Conservation (phyloP, 2,113 vertebrate genomes). For the Halichoerus grypus region DNA sequence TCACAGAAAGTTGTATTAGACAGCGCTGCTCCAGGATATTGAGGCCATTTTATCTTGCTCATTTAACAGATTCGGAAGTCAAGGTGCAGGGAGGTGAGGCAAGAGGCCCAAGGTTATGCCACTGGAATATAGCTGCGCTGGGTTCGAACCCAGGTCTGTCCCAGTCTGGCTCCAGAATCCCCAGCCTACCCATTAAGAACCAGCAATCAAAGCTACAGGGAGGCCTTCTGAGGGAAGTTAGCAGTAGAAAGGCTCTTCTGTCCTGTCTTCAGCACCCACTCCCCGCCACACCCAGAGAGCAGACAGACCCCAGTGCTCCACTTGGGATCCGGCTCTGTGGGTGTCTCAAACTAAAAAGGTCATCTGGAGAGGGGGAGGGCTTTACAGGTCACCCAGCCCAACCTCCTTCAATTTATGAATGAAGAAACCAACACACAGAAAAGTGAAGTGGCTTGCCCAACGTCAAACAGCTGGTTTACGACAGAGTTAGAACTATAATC, state of each 20-base stretch:
- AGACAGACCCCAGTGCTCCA: background rate
- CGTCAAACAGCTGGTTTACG: background rate
- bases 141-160: background rate
- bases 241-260: background rate
- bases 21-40: background rate
- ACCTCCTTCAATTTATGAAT: background rate
- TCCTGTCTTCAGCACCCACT: background rate
- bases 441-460: background rate
- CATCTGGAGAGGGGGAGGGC: background rate
- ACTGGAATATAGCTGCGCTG: too few relatives aligned
- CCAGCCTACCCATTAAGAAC: background rate
- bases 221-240: background rate
- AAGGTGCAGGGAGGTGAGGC: background rate
- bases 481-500: background rate
- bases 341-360: background rate
- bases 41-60: background rate
- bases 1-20: background rate
- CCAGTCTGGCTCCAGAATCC: background rate
- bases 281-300: background rate
- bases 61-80: background rate
- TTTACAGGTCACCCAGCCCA: background rate
- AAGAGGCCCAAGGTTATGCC: background rate
- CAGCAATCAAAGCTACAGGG: background rate
- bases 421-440: background rate
- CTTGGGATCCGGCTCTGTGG: background rate